Evolutionary conservation across 2,113 vertebrate species (phyloP).

Genomic region (Sapayoa aenigma): DNA sequence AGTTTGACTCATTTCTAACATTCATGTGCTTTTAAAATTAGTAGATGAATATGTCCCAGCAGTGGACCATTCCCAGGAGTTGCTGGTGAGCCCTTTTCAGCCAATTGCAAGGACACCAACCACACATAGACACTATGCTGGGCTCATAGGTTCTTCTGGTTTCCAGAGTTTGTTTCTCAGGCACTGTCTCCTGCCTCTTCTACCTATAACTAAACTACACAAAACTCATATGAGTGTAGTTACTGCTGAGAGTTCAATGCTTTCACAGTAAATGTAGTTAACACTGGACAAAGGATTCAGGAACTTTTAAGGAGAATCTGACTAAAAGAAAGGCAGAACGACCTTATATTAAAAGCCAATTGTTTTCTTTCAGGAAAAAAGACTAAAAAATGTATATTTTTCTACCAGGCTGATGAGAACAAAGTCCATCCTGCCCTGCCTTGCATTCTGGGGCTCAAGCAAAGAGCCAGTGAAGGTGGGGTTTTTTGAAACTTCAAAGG

Average conservation of each 20-base stretch:
- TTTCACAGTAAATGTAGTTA: neutral
- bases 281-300: neutral
- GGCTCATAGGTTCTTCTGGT: neutral
- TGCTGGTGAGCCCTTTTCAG: neutral
- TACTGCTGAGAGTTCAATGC: neutral
- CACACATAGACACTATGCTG: neutral
- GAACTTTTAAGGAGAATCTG: neutral
- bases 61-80: neutral
- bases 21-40: neutral
- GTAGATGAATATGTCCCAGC: neutral
- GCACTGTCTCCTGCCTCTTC: neutral
- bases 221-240: neutral
- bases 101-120: neutral
- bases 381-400: neutral
- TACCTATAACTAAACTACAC: neutral
- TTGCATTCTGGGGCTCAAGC: neutral
- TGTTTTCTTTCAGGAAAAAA: neutral
- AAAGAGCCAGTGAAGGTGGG: neutral
- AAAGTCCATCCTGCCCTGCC: neutral
- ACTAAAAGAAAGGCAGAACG: neutral
- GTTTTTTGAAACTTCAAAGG: neutral
- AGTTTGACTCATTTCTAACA: neutral
- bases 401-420: neutral
- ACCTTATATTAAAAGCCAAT: neutral
- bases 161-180: neutral